phyloP scores from a whole-genome alignment of 2,797 vertebrate genomes.

The Eulemur rubriventer region DNA sequence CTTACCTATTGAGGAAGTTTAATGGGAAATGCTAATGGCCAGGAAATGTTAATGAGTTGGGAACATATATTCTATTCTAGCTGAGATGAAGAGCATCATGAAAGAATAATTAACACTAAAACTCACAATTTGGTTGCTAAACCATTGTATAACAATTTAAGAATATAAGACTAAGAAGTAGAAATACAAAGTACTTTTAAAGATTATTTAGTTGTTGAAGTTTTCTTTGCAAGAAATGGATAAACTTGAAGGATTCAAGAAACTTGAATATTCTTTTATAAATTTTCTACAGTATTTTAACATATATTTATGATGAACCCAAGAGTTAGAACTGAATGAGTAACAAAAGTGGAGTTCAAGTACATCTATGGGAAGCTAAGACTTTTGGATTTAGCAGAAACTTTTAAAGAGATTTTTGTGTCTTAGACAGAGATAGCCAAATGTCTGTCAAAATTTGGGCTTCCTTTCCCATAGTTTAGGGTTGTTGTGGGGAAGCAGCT shows the following conservation, averaged over 20 bases:
- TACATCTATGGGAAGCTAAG: neutral
- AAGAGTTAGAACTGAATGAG: neutral
- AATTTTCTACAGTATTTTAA: neutral
- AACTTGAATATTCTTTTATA: neutral
- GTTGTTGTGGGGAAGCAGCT: neutral
- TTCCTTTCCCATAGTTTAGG: neutral
- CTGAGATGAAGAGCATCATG: constrained; percentile 20
- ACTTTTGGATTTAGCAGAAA: neutral
- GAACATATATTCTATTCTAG: constrained; percentile 55
- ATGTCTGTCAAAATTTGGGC: neutral
- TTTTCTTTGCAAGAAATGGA: neutral
- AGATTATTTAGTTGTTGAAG: neutral
- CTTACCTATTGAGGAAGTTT: constrained; percentile 54
- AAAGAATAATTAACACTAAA: constrained; percentile 45
- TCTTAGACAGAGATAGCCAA: neutral
- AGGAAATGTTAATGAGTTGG: constrained; percentile 66
- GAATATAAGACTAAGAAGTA: neutral
- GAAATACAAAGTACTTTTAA: neutral
- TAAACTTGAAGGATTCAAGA: neutral
- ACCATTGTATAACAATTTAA: constrained; percentile 18
- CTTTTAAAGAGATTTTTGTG: neutral
- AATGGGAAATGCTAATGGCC: constrained; percentile 43
- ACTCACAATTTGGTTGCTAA: neutral
- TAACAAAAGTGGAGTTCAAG: neutral
- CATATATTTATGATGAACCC: neutral